phyloP scores from a whole-genome alignment of 2,797 vertebrate species.

The Sternotherus odoratus region DNA sequence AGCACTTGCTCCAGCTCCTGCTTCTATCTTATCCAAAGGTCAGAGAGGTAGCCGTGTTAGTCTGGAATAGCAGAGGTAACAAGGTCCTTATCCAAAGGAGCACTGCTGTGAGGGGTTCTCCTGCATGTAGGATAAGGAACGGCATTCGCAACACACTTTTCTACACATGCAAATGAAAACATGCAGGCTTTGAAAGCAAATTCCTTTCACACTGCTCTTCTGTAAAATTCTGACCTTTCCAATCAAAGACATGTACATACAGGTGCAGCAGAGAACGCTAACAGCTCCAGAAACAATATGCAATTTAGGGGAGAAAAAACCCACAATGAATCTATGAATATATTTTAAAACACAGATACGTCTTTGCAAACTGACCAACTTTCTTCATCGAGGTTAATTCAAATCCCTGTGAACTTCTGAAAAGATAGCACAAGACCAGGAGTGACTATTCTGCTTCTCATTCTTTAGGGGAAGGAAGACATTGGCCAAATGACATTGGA shows the following conservation, averaged over 20 bases:
- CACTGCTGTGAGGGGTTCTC: neutral
- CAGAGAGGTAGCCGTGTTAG: no score
- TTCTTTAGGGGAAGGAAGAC: neutral
- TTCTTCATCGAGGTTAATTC: neutral
- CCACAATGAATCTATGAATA: neutral
- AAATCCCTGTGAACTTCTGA: neutral
- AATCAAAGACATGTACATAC: neutral
- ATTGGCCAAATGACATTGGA: constrained; percentile 19
- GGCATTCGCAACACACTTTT: rapidly evolving
- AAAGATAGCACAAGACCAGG: neutral
- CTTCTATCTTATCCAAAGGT: neutral
- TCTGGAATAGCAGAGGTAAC: no score
- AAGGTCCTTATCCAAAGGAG: neutral
- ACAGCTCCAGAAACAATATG: neutral
- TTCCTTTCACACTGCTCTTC: neutral
- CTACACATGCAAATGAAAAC: rapidly evolving
- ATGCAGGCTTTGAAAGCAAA: neutral
- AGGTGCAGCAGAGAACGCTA: neutral
- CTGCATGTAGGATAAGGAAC: neutral
- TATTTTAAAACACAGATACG: neutral
- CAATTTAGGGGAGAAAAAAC: neutral
- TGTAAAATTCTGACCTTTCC: neutral
- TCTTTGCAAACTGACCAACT: neutral
- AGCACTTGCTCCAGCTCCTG: neutral
- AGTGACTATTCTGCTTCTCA: neutral